These are phyloP conservation scores for Agrypnus murinus DNA, from an alignment of 2,888 invertebrate genomes.

Conservation along the genomic window DNA sequence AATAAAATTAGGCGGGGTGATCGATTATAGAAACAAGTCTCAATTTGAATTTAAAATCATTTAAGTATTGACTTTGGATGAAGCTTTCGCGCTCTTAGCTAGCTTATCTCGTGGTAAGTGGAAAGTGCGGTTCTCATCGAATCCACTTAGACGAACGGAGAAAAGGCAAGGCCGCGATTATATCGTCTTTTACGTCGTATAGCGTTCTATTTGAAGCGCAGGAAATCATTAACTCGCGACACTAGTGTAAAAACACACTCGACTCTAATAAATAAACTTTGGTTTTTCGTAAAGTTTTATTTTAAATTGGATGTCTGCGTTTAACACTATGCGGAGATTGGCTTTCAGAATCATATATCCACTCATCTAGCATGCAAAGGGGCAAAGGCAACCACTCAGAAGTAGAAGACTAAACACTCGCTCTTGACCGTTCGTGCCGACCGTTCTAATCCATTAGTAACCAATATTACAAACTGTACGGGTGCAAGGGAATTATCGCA, in stretches of 20 bases:
- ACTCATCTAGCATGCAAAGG: too few species aligned
- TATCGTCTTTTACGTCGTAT: constrained; percentile 10
- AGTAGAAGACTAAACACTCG: too few species aligned
- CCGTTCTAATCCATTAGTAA: too few species aligned
- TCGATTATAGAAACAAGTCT: constrained; percentile 76
- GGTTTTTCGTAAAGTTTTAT: too few species aligned
- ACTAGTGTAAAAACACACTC: not conserved
- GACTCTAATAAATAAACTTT: too few species aligned
- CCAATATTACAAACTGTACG: too few species aligned
- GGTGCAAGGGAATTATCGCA: too few species aligned
- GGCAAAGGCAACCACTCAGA: too few species aligned
- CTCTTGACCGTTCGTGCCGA: too few species aligned
- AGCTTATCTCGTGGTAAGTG: constrained; percentile 67
- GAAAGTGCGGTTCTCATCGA: constrained; percentile 66
- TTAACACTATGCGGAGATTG: too few species aligned
- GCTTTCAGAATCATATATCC: too few species aligned
- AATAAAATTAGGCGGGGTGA: constrained; percentile 81
- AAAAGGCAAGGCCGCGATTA: constrained; percentile 30
- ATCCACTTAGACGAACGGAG: constrained; percentile 63
- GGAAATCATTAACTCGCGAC: constrained; percentile 10
- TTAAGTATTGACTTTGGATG: constrained; percentile 66
- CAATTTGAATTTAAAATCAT: constrained; percentile 70
- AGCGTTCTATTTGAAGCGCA: not conserved
- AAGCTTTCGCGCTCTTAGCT: constrained; percentile 62
- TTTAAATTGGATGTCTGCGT: too few species aligned